Percentiles rank a stretch among this genome's conserved stretches.
These are phyloP conservation scores for Malurus alboscapulatus DNA, from an alignment of 2,113 vertebrate species.

Conservation along the genomic window DNA sequence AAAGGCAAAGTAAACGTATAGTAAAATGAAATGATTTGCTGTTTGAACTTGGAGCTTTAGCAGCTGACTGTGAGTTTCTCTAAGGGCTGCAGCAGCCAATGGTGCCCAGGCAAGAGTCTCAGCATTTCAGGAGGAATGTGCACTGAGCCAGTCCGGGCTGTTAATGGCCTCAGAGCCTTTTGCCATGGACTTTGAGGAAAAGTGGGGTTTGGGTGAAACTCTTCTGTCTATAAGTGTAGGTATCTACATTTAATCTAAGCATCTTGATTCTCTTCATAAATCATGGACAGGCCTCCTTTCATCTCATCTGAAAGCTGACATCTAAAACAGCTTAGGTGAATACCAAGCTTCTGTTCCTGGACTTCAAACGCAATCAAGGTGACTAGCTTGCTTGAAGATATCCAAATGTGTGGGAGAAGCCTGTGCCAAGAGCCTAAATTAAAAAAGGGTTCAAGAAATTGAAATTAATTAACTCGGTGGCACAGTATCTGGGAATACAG, in stretches of 20 bases:
- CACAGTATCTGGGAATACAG: neutral
- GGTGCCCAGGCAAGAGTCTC: neutral
- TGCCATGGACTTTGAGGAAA: neutral
- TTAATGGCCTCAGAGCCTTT: rapidly evolving
- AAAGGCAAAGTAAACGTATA: neutral
- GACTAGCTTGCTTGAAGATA: neutral
- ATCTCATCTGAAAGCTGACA: neutral
- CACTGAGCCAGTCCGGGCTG: rapidly evolving
- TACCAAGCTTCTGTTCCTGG: neutral
- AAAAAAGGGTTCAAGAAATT: neutral
- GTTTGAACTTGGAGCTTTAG: neutral
- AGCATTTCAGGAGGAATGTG: rapidly evolving
- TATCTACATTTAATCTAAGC: neutral
- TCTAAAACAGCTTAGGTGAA: neutral
- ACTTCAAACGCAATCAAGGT: neutral
- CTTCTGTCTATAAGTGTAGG: neutral
- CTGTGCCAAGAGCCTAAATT: neutral
- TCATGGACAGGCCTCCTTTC: neutral
- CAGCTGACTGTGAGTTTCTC: neutral
- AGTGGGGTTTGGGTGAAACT: neutral
- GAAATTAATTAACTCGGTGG: neutral
- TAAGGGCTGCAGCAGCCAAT: neutral
- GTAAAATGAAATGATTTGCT: neutral
- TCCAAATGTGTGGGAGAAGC: neutral
- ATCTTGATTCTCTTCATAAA: neutral